Percentiles rank a stretch among this genome's conserved stretches.
phyloP scores from a whole-genome alignment of 2,797 vertebrate species.

The Simalia tracyae region DNA sequence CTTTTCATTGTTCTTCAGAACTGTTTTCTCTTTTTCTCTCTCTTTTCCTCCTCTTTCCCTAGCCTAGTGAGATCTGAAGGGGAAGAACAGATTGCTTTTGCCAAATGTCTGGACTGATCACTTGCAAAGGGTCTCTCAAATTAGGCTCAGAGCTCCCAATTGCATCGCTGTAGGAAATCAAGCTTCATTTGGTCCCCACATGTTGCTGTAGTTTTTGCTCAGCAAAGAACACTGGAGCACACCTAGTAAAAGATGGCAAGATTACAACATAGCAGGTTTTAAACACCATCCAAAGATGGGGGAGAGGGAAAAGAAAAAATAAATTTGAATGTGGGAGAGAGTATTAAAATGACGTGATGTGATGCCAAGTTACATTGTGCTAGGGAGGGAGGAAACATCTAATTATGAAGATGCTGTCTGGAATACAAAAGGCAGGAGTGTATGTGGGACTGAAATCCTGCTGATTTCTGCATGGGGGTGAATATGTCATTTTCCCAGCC shows the following conservation, averaged over 20 bases:
- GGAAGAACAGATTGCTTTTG: neutral
- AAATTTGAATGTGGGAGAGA: neutral
- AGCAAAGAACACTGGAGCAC: neutral
- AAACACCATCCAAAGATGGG: neutral
- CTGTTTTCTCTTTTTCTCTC: neutral
- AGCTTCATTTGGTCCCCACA: neutral
- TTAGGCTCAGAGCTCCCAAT: neutral
- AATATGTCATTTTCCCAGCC: neutral
- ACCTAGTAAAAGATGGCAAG: neutral
- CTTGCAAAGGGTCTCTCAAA: too few species aligned
- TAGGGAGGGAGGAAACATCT: neutral
- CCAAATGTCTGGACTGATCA: neutral
- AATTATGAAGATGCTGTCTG: neutral
- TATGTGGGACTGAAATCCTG: neutral
- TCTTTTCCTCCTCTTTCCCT: neutral
- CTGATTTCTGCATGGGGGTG: neutral
- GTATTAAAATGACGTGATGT: neutral
- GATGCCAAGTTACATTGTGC: neutral
- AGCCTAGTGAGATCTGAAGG: neutral
- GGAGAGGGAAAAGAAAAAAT: neutral
- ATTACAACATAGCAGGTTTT: neutral
- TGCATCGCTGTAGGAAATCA: neutral
- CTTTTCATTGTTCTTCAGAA: too few species aligned
- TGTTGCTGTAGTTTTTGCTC: neutral
- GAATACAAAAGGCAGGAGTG: neutral